Conservation (phyloP, 1,140 invertebrate genomes). For the Drosophila insularis region DNA sequence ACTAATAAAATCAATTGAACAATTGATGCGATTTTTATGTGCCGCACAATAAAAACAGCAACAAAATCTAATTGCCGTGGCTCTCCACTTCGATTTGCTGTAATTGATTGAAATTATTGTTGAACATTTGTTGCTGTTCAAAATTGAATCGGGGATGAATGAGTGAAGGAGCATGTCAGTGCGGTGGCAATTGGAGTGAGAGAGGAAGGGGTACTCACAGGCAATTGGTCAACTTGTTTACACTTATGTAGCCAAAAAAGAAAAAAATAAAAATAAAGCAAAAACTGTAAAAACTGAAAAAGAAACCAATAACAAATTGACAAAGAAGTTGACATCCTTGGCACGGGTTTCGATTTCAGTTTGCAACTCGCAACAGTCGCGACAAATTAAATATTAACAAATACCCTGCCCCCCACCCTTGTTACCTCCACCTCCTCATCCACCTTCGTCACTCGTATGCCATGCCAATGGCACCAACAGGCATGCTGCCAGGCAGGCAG, state of each 20-base stretch:
- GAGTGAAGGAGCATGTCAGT: not conserved
- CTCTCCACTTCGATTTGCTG: conserved; percentile 12
- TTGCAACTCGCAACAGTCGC: conserved; percentile 25
- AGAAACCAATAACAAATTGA: conserved; percentile 3
- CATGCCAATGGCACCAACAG: too few relatives aligned
- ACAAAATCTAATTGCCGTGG: conserved; percentile 20
- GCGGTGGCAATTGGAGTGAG: not conserved
- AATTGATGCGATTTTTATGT: conserved; percentile 31
- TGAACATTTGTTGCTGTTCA: not conserved
- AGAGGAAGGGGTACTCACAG: not conserved
- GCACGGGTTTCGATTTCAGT: conserved; percentile 57
- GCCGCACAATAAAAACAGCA: conserved; percentile 9
- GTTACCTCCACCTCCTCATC: not conserved
- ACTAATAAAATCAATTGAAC: conserved; percentile 24
- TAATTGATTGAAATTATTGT: conserved; percentile 28
- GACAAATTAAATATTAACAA: conserved; percentile 65
- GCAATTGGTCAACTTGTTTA: conserved; percentile 22
- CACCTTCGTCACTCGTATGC: too few relatives aligned
- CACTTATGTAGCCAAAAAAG: conserved; percentile 14
- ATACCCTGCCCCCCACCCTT: conserved; percentile 2
- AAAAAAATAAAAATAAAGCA: conserved; percentile 5
- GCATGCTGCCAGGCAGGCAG: conserved; percentile 9
- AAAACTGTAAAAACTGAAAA: not conserved
- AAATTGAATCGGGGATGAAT: conserved; percentile 7
- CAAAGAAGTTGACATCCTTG: conserved; percentile 78